Evolutionary conservation across 2,797 vertebrate species (phyloP).

Genomic region (Mormyrops attenuatus): DNA sequence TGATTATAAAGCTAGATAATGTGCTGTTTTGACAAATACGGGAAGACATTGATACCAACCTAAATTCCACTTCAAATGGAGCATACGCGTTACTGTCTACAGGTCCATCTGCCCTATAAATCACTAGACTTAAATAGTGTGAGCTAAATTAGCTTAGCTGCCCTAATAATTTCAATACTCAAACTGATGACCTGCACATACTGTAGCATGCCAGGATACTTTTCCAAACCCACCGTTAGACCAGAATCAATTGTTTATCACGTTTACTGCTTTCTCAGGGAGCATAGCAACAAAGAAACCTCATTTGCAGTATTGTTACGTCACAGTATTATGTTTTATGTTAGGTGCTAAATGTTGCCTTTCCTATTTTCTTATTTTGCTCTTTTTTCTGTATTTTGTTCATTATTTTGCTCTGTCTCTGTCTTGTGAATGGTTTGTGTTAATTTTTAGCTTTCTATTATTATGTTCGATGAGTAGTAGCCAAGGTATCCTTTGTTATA

Average conservation of each 20-base stretch:
- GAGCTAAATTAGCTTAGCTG: neutral
- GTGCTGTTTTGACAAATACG: neutral
- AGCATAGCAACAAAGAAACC: neutral
- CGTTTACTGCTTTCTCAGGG: neutral
- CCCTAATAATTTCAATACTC: neutral
- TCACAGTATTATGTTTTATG: neutral
- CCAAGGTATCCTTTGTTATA: neutral
- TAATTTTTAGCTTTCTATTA: neutral
- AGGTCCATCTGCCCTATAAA: constrained; percentile 14
- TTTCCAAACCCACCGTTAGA: neutral
- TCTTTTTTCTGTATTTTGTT: neutral
- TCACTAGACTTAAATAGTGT: neutral
- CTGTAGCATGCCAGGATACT: neutral
- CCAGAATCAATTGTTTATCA: neutral
- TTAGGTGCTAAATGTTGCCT: neutral
- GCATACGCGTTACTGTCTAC: neutral
- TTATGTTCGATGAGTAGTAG: neutral
- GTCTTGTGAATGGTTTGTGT: neutral
- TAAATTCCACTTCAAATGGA: neutral
- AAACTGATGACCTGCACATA: neutral
- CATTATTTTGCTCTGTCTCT: neutral
- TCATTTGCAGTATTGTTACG: neutral
- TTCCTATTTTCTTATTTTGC: neutral
- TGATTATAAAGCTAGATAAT: neutral
- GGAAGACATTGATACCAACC: neutral